Evolutionary conservation across 2,888 invertebrate genomes (phyloP).

Genomic region (Stomorhina lunata): DNA sequence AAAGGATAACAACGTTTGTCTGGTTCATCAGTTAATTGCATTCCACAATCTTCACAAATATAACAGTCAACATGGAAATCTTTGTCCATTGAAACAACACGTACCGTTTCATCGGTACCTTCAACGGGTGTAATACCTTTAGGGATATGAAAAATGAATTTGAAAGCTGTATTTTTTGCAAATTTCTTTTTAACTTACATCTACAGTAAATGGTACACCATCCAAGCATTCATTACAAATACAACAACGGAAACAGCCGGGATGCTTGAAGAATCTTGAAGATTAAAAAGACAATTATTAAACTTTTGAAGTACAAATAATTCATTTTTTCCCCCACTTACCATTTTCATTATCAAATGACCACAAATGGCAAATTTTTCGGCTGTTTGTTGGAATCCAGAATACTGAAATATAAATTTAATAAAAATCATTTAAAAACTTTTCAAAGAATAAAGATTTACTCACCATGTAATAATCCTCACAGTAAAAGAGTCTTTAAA

Average conservation of each 20-base stretch:
- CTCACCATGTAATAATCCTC: constrained; percentile 98
- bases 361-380: no score
- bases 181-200: no score
- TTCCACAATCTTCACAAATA: no score
- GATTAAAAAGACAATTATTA: no score
- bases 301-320: no score
- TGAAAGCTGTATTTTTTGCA: no score
- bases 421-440: neutral
- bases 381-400: constrained; percentile 99
- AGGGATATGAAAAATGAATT: no score
- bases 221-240: constrained; percentile 98
- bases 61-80: constrained; percentile 99
- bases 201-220: no score
- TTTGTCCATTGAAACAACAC: constrained; percentile 99
- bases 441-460: constrained; percentile 77
- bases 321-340: no score
- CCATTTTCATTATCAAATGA: no score
- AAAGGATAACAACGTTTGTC: constrained; percentile 98
- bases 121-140: no score
- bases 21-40: constrained; percentile 98
- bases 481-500: no score
- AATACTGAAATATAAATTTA: constrained; percentile 84
- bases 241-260: constrained; percentile 98
- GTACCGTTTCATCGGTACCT: constrained; percentile 98
- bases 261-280: constrained; percentile 96